Base-by-base conservation (phyloP, 2,113 vertebrate genomes). In the Acanthisitta chloris region DNA sequence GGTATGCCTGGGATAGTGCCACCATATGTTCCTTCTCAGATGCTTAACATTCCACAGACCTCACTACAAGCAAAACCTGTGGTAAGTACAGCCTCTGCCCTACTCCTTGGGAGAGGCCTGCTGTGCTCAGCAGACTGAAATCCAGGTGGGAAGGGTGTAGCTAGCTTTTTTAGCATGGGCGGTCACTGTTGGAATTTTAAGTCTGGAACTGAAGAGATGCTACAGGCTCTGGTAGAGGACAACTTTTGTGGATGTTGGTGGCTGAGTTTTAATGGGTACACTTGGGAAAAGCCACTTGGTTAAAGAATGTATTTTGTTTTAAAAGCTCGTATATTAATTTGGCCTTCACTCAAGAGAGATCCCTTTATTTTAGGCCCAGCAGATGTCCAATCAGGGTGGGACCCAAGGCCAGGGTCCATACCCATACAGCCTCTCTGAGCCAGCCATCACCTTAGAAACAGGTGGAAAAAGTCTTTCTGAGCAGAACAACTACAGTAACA, bases 401-500 rank as follows among this genome's bases (percentile, higher is more conserved):
- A 81, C 97, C 89, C 95, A 98, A 65, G 97, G 98, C 96, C 99
- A 98, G 96, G 98, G 97, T 94, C 98, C 98, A 58, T 98, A 97
- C 97, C 97, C 98, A 4, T 98, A 98, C 80, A 98, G 92, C 92
- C 97, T 98, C 69, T 94, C 98, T 88, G 98, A 99, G 97, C 97
- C 98, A 72, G 97, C 98, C 81, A 98, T 98, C 88, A 76, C 97
- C 88, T 94, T 98, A 97, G 98, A 98, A 89, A 80, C 97, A 25
- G 95, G 95, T 77, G 98, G 98, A 69, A 99, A 99, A 98, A 97
- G 97, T 97, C 95, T 98, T 94, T 96, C 97, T 59, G 98, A 99
- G 96, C 98, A 99, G 97, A 99, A 99, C 97, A 98, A 97, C 98
- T 99, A 99, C 97, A 97, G 98, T 96, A 98, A 98, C 99, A 99